Percentiles rank a stretch among this genome's conserved stretches.
Evolutionary conservation across 1,140 invertebrate species (phyloP).

Genomic region (Cotesia chilonis): DNA sequence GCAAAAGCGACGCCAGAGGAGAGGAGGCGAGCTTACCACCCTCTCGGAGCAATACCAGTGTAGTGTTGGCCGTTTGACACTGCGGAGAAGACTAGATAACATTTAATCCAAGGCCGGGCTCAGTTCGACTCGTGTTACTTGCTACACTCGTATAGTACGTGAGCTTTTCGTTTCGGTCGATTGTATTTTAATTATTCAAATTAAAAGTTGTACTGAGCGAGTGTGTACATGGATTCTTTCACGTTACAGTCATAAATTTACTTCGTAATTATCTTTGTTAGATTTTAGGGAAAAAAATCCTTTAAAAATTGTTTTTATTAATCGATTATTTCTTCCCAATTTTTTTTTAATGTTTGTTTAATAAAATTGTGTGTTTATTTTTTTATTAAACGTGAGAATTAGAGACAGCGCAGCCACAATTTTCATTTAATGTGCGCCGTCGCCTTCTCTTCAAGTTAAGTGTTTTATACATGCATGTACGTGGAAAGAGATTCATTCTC

Average conservation of each 20-base stretch:
- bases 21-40: constrained; percentile 20
- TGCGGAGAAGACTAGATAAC: constrained; percentile 9
- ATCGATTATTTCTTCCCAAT: background rate
- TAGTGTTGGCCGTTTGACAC: constrained; percentile 34
- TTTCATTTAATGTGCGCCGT: constrained; percentile 12
- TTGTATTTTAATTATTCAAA: background rate
- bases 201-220: background rate
- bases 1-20: constrained; percentile 27
- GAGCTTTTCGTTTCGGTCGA: constrained; percentile 1
- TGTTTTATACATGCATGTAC: constrained; percentile 4
- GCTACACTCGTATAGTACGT: background rate
- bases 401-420: constrained; percentile 22
- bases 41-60: constrained; percentile 26
- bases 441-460: constrained; percentile 14
- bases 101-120: constrained; percentile 11
- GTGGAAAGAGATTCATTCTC: background rate
- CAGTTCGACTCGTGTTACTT: constrained; percentile 12
- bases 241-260: background rate
- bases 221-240: background rate
- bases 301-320: no score
- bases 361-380: constrained; percentile 1
- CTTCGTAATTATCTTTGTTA: no score
- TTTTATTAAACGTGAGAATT: constrained; percentile 8
- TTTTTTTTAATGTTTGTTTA: background rate
- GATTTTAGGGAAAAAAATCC: no score